phyloP scores from a whole-genome alignment of 2,797 vertebrate species.

The Dendrocincla fuliginosa region DNA sequence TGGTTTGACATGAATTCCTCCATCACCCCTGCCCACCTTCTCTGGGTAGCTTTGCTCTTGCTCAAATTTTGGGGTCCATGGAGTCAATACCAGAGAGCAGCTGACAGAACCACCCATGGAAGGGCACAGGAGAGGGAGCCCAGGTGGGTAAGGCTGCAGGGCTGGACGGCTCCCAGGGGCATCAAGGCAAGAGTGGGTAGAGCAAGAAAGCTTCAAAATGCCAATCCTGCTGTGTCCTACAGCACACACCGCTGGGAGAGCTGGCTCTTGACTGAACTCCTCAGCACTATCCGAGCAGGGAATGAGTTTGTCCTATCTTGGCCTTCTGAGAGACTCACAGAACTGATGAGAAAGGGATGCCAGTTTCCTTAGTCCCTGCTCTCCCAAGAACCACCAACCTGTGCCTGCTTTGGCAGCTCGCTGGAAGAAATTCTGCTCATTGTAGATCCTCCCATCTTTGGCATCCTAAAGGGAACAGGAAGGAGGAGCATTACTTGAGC shows the following conservation, averaged over 20 bases:
- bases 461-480: slow-evolving; percentile 77
- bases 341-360: background rate
- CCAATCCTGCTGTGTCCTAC: background rate
- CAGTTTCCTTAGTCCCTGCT: background rate
- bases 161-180: background rate
- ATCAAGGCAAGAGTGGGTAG: background rate
- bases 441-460: slow-evolving; percentile 90
- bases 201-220: background rate
- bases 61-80: background rate
- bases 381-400: slow-evolving; percentile 62
- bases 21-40: background rate
- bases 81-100: background rate
- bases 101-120: background rate
- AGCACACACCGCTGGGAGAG: background rate
- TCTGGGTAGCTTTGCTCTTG: background rate
- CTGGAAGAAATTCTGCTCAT: slow-evolving; percentile 93
- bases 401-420: slow-evolving; percentile 85
- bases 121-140: background rate
- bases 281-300: background rate
- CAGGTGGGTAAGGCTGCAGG: background rate
- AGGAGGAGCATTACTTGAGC: background rate
- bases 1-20: background rate
- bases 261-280: background rate
- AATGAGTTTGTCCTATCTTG: background rate
- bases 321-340: background rate